Conservation (phyloP, 2,113 vertebrate species). For the Haemorhous mexicanus region DNA sequence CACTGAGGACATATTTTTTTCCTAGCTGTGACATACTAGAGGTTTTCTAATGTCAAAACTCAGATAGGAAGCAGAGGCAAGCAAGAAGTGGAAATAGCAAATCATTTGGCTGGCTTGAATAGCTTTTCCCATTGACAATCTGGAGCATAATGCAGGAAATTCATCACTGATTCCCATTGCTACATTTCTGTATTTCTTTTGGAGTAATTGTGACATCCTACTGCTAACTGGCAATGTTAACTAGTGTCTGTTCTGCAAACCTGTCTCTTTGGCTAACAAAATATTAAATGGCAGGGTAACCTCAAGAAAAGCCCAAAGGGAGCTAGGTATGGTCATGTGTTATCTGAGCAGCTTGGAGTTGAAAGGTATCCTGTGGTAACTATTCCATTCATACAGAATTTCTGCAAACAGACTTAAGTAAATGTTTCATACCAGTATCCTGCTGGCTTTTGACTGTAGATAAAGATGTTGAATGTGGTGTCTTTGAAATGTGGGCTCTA, state of each 20-base stretch:
- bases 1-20: neutral
- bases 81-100: slow-evolving; percentile 40
- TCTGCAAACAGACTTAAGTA: slow-evolving; percentile 68
- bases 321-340: slow-evolving; percentile 50
- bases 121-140: slow-evolving; percentile 37
- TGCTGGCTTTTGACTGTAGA: slow-evolving; percentile 68
- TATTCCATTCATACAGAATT: slow-evolving; percentile 70
- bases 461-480: slow-evolving; percentile 51
- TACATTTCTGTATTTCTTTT: slow-evolving; percentile 48
- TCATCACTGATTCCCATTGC: slow-evolving; percentile 47
- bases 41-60: slow-evolving; percentile 13
- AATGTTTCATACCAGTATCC: slow-evolving; percentile 65
- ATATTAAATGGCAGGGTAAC: slow-evolving; percentile 67
- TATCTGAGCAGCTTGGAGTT: slow-evolving; percentile 70
- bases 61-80: slow-evolving; percentile 2
- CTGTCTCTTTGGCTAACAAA: slow-evolving; percentile 60
- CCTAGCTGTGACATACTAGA: neutral
- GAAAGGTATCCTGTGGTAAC: slow-evolving; percentile 73
- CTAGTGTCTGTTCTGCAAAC: slow-evolving; percentile 56
- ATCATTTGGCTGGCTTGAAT: neutral
- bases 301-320: slow-evolving; percentile 69
- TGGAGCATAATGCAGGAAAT: slow-evolving; percentile 35
- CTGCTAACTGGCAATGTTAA: slow-evolving; percentile 61
- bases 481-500: slow-evolving; percentile 60
- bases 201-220: slow-evolving; percentile 43